These are phyloP conservation scores for Eira barbara DNA, from an alignment of 2,113 vertebrate genomes.

Conservation along the genomic window DNA sequence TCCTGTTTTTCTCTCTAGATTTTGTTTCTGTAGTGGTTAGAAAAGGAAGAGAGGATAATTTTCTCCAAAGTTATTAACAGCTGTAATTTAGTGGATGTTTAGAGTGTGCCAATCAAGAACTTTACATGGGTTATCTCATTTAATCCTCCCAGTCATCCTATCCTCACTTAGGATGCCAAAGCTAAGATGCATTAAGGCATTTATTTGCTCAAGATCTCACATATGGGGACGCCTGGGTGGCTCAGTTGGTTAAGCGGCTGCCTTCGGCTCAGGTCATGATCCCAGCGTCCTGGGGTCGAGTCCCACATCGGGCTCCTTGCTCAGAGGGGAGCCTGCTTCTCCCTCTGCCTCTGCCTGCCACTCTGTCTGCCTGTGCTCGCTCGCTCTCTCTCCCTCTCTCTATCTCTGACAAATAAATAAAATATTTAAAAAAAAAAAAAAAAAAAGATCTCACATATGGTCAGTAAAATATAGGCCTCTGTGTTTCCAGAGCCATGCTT, in stretches of 20 bases:
- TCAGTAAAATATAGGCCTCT: neutral
- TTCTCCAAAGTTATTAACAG: neutral
- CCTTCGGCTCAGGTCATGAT: no score
- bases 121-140: neutral
- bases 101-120: neutral
- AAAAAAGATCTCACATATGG: neutral
- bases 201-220: neutral
- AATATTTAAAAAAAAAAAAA: no score
- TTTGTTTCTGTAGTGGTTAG: neutral
- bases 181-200: neutral
- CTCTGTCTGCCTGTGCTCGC: no score
- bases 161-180: neutral
- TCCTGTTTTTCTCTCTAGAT: neutral
- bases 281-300: no score
- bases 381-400: no score
- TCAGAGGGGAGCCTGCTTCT: no score
- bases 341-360: no score
- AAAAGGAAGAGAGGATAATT: neutral
- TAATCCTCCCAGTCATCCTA: neutral
- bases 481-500: neutral
- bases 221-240: no score
- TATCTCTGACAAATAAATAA: no score
- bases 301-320: no score
- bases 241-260: no score
- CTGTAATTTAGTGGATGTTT: neutral